Base-by-base conservation (phyloP, 2,113 vertebrate species). In the Pelecanus crispus region DNA sequence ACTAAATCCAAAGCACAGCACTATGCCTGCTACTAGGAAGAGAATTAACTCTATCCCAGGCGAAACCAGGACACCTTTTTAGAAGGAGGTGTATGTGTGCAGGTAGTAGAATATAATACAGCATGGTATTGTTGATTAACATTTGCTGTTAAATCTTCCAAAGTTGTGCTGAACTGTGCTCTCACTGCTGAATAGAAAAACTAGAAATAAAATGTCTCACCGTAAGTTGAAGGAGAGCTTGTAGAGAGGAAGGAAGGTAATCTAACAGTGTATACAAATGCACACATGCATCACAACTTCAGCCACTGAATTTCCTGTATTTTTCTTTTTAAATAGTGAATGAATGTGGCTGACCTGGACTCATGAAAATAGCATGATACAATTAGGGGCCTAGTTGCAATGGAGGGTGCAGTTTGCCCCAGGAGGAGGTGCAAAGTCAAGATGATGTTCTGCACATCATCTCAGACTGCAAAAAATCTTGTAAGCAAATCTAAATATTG, bases 301-400 rank as follows among this genome's bases (percentile, higher is more conserved):
- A 96, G 56, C 58, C 5, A 4, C 59, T 88, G 72, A 38, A 56
- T 74, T 95, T 81, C 78, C 68, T 8, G 3, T 74, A 34, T 62
- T 74, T 91, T 94, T 97, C 67, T 96, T 97, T 92, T 52, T 79
- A 70, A 93, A 68, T 47, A 15, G 24, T 26, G 7, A 94, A 79
- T 66, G 21, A 53, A 45, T 70, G 36, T 67, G 28, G 59, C 85
- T 94, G 78, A 74, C 49, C 34, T 71, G 44, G n/a, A 61, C 13
- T 94, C 31, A 31, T 94, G 75, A 81, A 94, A 96, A 86, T 34
- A 74, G 55, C 73, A 50, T 7, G 6, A n/a, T 59, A 47, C 47
- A 22, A 44, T 24, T 79, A 58, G 70, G 31, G 79, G 17, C 36
- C 34, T 21, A 14, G 21, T 40, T 16, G 7, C 74, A 74, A 4